These are phyloP conservation scores for Cladopsammia gracilis DNA, from an alignment of 64 coral and sea anemone genomes.

Conservation along the genomic window DNA sequence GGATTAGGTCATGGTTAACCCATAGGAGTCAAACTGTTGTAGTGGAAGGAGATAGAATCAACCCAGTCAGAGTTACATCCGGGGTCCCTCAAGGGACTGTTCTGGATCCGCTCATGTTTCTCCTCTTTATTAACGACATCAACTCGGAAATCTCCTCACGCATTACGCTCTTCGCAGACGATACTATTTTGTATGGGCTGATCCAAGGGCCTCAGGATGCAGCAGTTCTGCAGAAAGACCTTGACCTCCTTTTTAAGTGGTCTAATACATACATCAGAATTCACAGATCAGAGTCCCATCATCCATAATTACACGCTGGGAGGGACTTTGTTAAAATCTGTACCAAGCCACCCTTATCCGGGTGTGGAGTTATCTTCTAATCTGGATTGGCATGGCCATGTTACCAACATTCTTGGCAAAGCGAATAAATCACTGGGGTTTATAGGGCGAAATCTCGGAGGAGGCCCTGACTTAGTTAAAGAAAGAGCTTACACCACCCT, in stretches of 20 bases:
- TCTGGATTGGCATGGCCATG: too few relatives aligned
- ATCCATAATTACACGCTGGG: too few relatives aligned
- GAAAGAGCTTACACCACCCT: too few relatives aligned
- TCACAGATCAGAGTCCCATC: too few relatives aligned
- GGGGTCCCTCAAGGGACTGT: constrained; percentile 29
- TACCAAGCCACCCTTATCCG: too few relatives aligned
- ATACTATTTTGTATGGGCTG: not conserved
- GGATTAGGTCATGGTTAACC: not conserved
- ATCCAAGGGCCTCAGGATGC: not conserved
- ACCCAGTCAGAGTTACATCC: not conserved
- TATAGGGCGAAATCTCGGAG: too few relatives aligned
- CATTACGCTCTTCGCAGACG: constrained; percentile 8
- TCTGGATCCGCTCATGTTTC: constrained; percentile 7
- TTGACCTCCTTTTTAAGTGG: constrained; percentile 14
- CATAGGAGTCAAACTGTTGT: not conserved
- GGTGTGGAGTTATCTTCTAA: too few relatives aligned
- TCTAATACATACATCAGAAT: too few relatives aligned
- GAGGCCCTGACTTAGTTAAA: too few relatives aligned
- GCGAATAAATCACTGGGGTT: too few relatives aligned
- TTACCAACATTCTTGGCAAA: too few relatives aligned
- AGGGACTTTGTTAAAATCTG: too few relatives aligned
- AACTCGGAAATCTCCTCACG: not conserved
- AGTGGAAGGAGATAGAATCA: not conserved
- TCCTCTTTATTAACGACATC: constrained; percentile 32
- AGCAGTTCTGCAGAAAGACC: constrained; percentile 3